Conservation (phyloP, 2,113 vertebrate species). For the Larimichthys crocea region DNA sequence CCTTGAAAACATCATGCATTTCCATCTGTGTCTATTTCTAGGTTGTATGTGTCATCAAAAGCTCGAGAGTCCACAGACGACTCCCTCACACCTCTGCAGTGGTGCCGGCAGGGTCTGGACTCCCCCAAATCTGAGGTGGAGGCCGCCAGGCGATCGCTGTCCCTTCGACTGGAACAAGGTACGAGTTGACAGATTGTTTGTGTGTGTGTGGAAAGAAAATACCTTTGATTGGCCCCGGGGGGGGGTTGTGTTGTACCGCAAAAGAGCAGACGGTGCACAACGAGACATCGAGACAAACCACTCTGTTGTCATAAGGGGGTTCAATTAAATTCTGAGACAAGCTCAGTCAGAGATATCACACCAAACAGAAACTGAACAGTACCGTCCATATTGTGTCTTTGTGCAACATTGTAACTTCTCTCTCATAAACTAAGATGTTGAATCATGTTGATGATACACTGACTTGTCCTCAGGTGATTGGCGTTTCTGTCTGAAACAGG, state of each 20-base stretch:
- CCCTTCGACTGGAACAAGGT: conserved; percentile 93
- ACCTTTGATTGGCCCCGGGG: neutral
- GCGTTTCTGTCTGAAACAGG: neutral
- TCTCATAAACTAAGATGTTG: too few species aligned
- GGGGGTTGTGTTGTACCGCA: neutral
- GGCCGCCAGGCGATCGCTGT: conserved; percentile 87
- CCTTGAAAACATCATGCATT: neutral
- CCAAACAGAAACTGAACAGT: neutral
- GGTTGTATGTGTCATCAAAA: conserved; percentile 89
- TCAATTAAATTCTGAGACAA: neutral
- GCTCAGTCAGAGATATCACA: neutral
- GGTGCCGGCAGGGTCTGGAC: conserved; percentile 92
- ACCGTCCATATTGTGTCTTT: too few species aligned
- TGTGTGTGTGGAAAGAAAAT: neutral
- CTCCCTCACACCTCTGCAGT: conserved; percentile 86
- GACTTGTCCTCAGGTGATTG: too few species aligned
- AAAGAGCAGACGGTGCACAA: neutral
- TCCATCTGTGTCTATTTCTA: conserved; percentile 58
- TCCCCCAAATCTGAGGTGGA: conserved; percentile 89
- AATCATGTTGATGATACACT: too few species aligned
- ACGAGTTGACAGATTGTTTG: neutral
- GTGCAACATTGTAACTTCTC: too few species aligned
- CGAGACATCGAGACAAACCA: neutral
- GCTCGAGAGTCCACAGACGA: conserved; percentile 75
- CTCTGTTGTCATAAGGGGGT: neutral